Evolutionary conservation across 2,888 invertebrate species (phyloP).

Genomic region (Latrodectus hesperus): DNA sequence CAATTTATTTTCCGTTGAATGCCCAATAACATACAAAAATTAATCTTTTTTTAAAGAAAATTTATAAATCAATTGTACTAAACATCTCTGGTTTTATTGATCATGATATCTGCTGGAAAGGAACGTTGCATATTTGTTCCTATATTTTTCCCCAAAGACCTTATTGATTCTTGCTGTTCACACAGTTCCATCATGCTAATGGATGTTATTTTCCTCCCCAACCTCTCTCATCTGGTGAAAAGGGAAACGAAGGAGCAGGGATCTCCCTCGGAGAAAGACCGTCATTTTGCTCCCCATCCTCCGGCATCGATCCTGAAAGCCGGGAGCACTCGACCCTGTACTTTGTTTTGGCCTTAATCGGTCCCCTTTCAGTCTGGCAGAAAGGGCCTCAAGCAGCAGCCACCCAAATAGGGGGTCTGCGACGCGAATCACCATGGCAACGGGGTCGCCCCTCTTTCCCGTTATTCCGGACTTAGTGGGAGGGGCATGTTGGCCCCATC

Average conservation of each 20-base stretch:
- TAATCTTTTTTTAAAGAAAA: no score
- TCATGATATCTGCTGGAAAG: neutral
- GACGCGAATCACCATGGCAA: slow-evolving; percentile 46
- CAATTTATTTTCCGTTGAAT: no score
- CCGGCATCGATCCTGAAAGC: slow-evolving; percentile 44
- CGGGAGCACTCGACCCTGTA: slow-evolving; percentile 32
- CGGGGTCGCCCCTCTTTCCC: slow-evolving; percentile 40
- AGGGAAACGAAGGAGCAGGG: neutral
- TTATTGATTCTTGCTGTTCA: neutral
- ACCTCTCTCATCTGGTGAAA: neutral
- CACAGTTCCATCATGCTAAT: neutral
- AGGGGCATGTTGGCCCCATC: slow-evolving; percentile 25
- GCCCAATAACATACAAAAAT: no score
- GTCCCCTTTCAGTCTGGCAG: slow-evolving; percentile 28
- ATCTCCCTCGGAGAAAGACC: neutral
- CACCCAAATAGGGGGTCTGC: slow-evolving; percentile 28
- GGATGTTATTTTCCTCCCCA: neutral
- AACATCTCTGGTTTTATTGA: neutral
- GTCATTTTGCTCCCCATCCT: neutral
- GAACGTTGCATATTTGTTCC: neutral
- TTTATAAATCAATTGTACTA: no score
- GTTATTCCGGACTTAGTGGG: slow-evolving; percentile 24
- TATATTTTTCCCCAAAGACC: slow-evolving; percentile 2
- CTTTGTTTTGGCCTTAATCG: slow-evolving; percentile 56
- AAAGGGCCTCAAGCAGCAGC: slow-evolving; percentile 37